These are phyloP conservation scores for Sternarchorhynchus goeldii DNA, from an alignment of 2,797 vertebrate species.

Conservation along the genomic window DNA sequence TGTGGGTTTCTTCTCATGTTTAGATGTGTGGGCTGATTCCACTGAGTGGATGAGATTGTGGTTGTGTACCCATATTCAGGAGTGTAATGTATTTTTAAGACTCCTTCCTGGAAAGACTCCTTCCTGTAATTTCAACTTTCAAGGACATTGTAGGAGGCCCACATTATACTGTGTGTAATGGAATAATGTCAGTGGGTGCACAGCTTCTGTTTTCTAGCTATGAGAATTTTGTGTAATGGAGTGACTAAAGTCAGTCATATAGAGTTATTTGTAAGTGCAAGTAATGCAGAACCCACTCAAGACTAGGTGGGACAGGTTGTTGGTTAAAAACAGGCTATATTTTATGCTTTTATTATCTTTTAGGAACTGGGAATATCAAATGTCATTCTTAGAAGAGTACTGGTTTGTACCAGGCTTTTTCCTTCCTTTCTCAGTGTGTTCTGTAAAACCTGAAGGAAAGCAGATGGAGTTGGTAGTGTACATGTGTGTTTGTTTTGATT, in stretches of 20 bases:
- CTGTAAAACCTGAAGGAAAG: constrained; percentile 11
- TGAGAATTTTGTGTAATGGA: not conserved
- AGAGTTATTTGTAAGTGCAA: not conserved
- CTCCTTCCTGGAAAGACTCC: constrained; percentile 32
- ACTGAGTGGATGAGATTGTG: constrained; percentile 28
- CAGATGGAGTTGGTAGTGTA: constrained; percentile 18
- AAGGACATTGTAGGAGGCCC: constrained; percentile 10
- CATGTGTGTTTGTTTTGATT: constrained; percentile 19
- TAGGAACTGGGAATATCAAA: constrained; percentile 1
- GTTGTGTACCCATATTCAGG: constrained; percentile 46
- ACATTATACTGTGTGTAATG: not conserved
- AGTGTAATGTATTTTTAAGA: constrained; percentile 49
- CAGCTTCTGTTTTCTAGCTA: not conserved
- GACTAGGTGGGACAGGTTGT: not conserved
- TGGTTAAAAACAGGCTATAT: not conserved
- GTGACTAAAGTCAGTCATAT: not conserved
- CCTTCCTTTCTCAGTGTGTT: constrained; percentile 19
- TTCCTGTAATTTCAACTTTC: constrained; percentile 29
- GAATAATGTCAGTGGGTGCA: not conserved
- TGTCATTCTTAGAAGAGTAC: constrained; percentile 30
- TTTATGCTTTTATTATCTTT: constrained; percentile 5
- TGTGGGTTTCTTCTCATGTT: constrained; percentile 23
- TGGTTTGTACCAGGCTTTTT: constrained; percentile 22
- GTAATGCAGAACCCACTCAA: constrained; percentile 18
- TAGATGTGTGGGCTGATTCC: constrained; percentile 41